Evolutionary conservation across 2,113 vertebrate species (phyloP).

Genomic region (Tylochromis polylepis): DNA sequence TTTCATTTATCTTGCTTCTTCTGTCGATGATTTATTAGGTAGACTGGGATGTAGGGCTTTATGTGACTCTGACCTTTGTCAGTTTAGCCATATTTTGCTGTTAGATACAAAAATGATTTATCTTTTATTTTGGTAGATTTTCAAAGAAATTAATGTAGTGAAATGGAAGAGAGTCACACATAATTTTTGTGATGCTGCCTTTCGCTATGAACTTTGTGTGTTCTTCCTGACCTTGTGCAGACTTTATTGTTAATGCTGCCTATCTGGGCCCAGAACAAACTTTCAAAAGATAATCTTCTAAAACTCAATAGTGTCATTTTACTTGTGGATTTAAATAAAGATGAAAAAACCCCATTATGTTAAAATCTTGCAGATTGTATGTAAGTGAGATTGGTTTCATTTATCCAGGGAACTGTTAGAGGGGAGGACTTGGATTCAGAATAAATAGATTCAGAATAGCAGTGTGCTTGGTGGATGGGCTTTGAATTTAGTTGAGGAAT

Average conservation of each 20-base stretch:
- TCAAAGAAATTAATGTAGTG: not conserved
- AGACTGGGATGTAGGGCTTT: not conserved
- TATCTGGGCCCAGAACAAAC: not conserved
- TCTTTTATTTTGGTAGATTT: not conserved
- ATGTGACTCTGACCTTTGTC: not conserved
- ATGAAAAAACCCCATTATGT: not conserved
- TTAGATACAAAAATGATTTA: not conserved
- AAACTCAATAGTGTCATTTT: not conserved
- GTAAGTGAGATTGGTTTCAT: not conserved
- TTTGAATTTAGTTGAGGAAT: not conserved
- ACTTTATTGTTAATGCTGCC: not conserved
- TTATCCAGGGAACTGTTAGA: not conserved
- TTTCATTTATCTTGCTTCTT: slow-evolving; percentile 1
- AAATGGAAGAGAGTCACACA: not conserved
- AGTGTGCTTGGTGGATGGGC: not conserved
- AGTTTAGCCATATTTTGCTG: not conserved
- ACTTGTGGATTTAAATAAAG: not conserved
- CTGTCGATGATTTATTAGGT: not conserved
- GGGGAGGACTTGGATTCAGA: not conserved
- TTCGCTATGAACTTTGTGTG: not conserved
- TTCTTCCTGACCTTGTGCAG: not conserved
- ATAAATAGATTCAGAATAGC: not conserved
- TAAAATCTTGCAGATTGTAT: not conserved
- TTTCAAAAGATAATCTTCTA: not conserved
- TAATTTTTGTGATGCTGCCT: not conserved